Evolutionary conservation across 1,140 invertebrate genomes (phyloP).

Genomic region (Kradibia gibbosae): DNA sequence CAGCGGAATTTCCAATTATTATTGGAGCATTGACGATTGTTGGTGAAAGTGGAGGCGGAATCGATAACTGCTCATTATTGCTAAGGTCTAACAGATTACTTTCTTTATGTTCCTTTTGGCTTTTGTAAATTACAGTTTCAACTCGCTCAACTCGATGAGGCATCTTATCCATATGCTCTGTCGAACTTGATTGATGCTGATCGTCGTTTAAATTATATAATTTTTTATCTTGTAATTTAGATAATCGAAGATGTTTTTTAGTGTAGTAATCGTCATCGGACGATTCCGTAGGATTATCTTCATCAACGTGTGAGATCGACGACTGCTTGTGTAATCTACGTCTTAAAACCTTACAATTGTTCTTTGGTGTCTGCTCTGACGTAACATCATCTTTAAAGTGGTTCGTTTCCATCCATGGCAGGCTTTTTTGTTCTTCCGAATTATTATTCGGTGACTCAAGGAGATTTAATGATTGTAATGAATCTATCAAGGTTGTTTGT

Average conservation of each 20-base stretch:
- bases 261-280: constrained; percentile 41
- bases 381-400: neutral
- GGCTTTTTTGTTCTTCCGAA: neutral
- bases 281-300: constrained; percentile 21
- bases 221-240: constrained; percentile 32
- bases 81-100: constrained; percentile 34
- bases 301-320: constrained; percentile 2
- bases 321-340: constrained; percentile 44
- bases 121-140: constrained; percentile 65
- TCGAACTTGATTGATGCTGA: neutral
- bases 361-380: neutral
- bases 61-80: neutral
- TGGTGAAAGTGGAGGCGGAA: constrained; percentile 36
- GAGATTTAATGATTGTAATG: neutral
- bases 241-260: neutral
- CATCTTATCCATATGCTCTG: constrained; percentile 29
- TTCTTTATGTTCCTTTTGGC: constrained; percentile 53
- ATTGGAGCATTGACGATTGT: neutral
- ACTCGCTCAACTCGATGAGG: constrained; percentile 57
- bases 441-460: too few relatives aligned
- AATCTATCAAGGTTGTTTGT: constrained; percentile 8
- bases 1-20: neutral
- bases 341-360: neutral
- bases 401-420: neutral
- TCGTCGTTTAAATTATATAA: constrained; percentile 19